These are phyloP conservation scores for Moxostoma hubbsi DNA, from an alignment of 2,797 vertebrate genomes.

Conservation along the genomic window DNA sequence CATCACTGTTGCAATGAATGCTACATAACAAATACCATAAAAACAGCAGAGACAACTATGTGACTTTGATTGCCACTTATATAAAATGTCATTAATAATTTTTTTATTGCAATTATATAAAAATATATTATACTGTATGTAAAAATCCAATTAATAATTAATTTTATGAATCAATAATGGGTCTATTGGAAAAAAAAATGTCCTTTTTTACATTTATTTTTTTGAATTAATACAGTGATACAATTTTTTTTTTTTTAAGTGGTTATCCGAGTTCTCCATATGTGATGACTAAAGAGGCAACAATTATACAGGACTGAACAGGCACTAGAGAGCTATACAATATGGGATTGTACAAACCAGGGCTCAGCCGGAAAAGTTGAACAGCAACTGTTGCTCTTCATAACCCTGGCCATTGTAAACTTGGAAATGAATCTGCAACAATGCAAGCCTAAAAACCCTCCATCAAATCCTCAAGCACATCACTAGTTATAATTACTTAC, in stretches of 20 bases:
- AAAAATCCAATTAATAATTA: too few species aligned
- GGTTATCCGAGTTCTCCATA: not conserved
- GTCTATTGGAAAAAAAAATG: too few species aligned
- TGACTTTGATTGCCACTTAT: too few species aligned
- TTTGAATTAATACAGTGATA: too few species aligned
- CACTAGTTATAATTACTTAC: conserved; percentile 31
- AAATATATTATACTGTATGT: too few species aligned
- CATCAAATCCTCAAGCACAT: not conserved
- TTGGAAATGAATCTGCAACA: conserved; percentile 1
- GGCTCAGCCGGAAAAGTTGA: not conserved
- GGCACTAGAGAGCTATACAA: not conserved
- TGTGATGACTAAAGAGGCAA: not conserved
- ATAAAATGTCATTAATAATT: not conserved
- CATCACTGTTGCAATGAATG: not conserved
- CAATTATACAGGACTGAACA: not conserved
- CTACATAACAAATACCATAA: not conserved
- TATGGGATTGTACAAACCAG: not conserved
- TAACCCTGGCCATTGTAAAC: conserved; percentile 13
- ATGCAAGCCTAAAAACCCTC: conserved; percentile 16
- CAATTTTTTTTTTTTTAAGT: too few species aligned
- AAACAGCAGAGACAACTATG: too few species aligned
- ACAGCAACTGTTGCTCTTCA: not conserved
- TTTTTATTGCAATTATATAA: too few species aligned
- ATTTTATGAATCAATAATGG: too few species aligned
- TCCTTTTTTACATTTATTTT: too few species aligned